Conservation (phyloP, 2,113 vertebrate genomes). For the Protobothrops mucrosquamatus region DNA sequence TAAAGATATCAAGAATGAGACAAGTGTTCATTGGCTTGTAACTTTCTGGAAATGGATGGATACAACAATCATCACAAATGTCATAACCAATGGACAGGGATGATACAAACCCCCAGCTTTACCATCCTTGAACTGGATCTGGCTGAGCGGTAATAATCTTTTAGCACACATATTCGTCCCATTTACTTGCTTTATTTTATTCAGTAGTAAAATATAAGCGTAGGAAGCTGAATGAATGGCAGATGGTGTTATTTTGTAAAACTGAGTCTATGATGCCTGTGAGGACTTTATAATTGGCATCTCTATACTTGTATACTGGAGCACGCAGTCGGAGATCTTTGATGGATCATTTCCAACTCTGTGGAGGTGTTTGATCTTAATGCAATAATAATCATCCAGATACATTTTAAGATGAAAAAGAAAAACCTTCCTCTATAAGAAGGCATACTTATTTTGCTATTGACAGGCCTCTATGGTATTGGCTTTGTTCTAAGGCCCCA, state of each 20-base stretch:
- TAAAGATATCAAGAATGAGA: neutral
- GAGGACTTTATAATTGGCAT: slow-evolving; percentile 1
- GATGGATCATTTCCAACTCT: neutral
- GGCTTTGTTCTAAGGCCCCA: neutral
- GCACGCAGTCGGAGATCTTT: neutral
- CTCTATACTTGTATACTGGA: neutral
- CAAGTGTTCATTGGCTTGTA: neutral
- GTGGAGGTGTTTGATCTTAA: neutral
- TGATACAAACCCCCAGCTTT: neutral
- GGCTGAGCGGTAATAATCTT: neutral
- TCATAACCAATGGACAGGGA: too few species aligned
- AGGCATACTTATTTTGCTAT: neutral
- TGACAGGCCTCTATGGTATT: neutral
- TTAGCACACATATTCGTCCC: neutral
- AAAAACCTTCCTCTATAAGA: neutral
- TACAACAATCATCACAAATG: too few species aligned
- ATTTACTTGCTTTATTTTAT: neutral
- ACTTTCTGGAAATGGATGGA: neutral
- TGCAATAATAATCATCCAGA: neutral
- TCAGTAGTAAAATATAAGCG: neutral
- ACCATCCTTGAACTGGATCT: neutral
- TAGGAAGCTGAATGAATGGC: neutral
- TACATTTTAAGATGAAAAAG: neutral
- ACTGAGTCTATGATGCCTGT: neutral
- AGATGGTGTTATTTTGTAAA: neutral